Evolutionary conservation across 2,113 vertebrate genomes (phyloP), one percentile per base, ranked within the genome.

Genomic region (Neolamprologus cancellatus): DNA sequence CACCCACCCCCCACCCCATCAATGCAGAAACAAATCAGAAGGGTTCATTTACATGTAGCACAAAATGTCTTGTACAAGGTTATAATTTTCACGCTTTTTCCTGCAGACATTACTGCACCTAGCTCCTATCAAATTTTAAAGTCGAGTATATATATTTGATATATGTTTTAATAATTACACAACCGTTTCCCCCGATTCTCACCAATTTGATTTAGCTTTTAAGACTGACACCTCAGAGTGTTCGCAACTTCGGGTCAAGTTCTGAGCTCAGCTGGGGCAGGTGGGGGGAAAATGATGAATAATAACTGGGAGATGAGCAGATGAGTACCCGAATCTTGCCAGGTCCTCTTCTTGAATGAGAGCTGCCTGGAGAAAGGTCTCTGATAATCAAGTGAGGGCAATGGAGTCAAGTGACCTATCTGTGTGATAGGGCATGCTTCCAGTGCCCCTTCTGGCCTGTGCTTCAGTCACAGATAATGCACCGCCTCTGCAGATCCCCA

Each of bases 361-460:
- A 87, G 83, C 28, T 84, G 88, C 80, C 79, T 74, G 82, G 57
- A 82, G 85, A 87, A 78, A 93, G 92, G 86, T 87, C 91, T 90
- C 80, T 36, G 46, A 93, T 94, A 95, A 95, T 95, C 95, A 94
- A 89, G 92, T 82, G 71, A 94, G 94, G 94, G 92, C 90, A 96
- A 95, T 95, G 88, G 93, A 95, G 95, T 96, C 88, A 92, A 92
- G 92, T 94, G 96, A 96, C 95, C 96, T 87, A 83, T 83, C 92
- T 81, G 94, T 92, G 92, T 93, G 93, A 94, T 81, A 89, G 95
- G 94, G 92, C 88, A 90, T 64, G 94, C 90, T 93, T 93, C 88
- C 61, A 15, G 78, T 90, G 90, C 88, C 92, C 94, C 90, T 64
- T 88, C 48, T 86, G 81, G 84, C 92, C 89, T 86, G 78, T 90